Percentiles rank a stretch among this genome's conserved stretches.
These are phyloP conservation scores for Saccopteryx leptura DNA, from an alignment of 2,113 vertebrate genomes.

Conservation along the genomic window DNA sequence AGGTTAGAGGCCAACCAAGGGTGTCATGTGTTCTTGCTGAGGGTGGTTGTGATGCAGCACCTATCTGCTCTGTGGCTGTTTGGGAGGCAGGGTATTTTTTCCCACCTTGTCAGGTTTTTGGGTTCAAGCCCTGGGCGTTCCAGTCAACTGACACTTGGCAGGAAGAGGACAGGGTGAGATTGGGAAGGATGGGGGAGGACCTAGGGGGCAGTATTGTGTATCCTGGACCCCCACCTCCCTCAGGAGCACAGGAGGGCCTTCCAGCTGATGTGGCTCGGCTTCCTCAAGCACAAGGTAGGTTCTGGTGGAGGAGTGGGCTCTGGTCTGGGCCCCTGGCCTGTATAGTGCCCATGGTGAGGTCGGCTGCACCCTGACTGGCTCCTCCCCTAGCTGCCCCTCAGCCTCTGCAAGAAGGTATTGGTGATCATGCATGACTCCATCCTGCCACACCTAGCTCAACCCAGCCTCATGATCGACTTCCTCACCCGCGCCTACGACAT, in stretches of 20 bases:
- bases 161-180: background rate
- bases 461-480: constrained; percentile 97
- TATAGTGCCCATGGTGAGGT: accelerated
- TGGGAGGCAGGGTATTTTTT: accelerated
- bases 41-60: accelerated
- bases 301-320: accelerated
- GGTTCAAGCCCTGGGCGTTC: too few relatives aligned
- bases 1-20: accelerated
- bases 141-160: accelerated
- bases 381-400: constrained; percentile 88
- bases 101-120: accelerated
- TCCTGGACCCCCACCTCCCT: background rate
- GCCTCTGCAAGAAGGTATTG: constrained; percentile 96
- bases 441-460: constrained; percentile 95
- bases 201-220: accelerated
- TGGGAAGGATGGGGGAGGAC: background rate
- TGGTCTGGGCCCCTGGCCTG: too few relatives aligned
- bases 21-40: accelerated
- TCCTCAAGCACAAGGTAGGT: constrained; percentile 95
- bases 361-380: accelerated
- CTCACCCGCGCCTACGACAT: constrained; percentile 95
- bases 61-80: accelerated
- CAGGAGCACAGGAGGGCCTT: constrained; percentile 95
- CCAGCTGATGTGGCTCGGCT: constrained; percentile 95
- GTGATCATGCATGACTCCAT: constrained; percentile 95